Conservation (phyloP, 2,797 vertebrate genomes). For the Silurus lanzhouensis region DNA sequence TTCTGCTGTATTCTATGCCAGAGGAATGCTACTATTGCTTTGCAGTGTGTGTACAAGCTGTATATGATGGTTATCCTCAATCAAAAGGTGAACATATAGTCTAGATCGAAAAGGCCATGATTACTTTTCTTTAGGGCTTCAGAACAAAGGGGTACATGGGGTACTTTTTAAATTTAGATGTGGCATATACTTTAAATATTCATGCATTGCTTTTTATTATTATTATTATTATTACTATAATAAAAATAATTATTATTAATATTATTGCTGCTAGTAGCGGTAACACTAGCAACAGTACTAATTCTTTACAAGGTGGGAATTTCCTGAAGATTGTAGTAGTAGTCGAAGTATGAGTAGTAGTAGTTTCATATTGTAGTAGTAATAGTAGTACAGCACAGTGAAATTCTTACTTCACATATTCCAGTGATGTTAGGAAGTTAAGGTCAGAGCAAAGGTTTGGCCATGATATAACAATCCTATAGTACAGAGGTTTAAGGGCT, state of each 20-base stretch:
- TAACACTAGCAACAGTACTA: neutral
- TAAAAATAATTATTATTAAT: neutral
- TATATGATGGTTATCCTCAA: slow-evolving; percentile 26
- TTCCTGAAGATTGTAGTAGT: too few relatives aligned
- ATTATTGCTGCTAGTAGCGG: neutral
- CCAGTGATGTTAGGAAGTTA: too few relatives aligned
- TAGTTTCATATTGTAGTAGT: too few relatives aligned
- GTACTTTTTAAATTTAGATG: neutral
- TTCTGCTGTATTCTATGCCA: neutral
- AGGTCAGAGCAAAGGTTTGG: too few relatives aligned
- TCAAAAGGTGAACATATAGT: slow-evolving; percentile 2
- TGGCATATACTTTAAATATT: neutral
- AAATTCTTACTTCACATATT: too few relatives aligned
- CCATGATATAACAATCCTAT: too few relatives aligned
- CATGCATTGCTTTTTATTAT: neutral
- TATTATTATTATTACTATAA: neutral
- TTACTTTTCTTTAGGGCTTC: neutral
- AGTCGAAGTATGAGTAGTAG: too few relatives aligned
- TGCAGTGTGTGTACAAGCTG: slow-evolving; percentile 23
- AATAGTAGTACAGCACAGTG: too few relatives aligned
- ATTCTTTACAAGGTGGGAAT: neutral
- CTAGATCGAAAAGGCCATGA: neutral
- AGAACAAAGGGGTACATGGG: neutral
- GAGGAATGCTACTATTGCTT: slow-evolving; percentile 6
- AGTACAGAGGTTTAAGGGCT: too few relatives aligned